A percentile compares a stretch with the other conserved stretches of the same genome.
Evolutionary conservation across 2,113 vertebrate genomes (phyloP).

Genomic region (Panthera uncia): DNA sequence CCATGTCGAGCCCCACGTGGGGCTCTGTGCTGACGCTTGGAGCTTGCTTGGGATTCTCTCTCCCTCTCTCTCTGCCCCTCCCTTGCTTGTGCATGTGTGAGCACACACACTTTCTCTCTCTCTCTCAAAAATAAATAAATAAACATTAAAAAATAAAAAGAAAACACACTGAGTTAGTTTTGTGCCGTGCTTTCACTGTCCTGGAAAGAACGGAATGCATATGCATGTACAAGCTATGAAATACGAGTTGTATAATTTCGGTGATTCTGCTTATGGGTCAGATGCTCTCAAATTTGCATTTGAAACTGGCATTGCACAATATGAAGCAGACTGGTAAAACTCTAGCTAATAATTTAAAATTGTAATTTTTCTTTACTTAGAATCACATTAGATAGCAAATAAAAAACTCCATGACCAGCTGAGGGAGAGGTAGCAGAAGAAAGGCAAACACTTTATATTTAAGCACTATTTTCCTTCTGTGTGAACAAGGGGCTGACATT

Average conservation of each 20-base stretch:
- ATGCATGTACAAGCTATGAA: not conserved
- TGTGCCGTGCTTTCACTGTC: not conserved
- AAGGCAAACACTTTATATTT: not conserved
- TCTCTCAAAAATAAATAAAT: too few relatives aligned
- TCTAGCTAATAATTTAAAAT: slow-evolving; percentile 10
- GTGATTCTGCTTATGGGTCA: not conserved
- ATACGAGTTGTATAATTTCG: not conserved
- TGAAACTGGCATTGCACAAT: not conserved
- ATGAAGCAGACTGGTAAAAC: slow-evolving; percentile 20
- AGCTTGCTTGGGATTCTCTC: too few relatives aligned
- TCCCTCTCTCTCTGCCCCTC: too few relatives aligned
- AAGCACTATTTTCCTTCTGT: not conserved
- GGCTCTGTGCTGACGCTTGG: too few relatives aligned
- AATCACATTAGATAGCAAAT: slow-evolving; percentile 9
- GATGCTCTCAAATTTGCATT: slow-evolving; percentile 25
- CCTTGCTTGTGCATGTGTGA: too few relatives aligned
- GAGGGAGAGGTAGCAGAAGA: not conserved
- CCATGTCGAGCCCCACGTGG: too few relatives aligned
- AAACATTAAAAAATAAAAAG: too few relatives aligned
- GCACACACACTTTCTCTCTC: too few relatives aligned
- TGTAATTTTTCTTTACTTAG: slow-evolving; percentile 45
- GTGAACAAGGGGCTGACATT: not conserved
- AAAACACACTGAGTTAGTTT: not conserved
- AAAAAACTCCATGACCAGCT: not conserved
- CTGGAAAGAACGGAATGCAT: not conserved